Base-by-base conservation (phyloP, 2,888 invertebrate species). In the Ochlodes sylvanus region DNA sequence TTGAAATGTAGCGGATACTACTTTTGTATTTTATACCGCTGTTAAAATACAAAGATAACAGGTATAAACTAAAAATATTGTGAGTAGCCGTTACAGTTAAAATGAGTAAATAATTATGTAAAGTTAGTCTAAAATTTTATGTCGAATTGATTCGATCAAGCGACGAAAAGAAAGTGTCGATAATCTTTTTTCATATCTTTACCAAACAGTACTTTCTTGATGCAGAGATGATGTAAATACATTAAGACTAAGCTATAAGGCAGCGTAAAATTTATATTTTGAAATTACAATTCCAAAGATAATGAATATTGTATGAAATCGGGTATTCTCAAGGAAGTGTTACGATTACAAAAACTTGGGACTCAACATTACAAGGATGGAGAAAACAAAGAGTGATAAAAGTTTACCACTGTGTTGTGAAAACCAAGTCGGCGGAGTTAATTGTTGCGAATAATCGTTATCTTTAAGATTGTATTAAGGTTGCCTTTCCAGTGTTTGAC, bases 321-420 rank as follows among this genome's bases (percentile, higher is more conserved):
- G 12, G 9, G 10, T 3, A 38, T 82, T 87, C 87, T 81, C 87
- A 86, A 73, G 86, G 86, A 88, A 88, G 82, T 77, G 70, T 67
- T 72, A 66, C 54, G 72, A 69, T 63, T 72, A 73, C 71, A 77
- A 76, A 77, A 79, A 75, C 69, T 63, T 70, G 69, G 69, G 71
- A 74, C 56, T 66, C 68, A 75, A 56, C 19, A 76, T 75, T 75
- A 74, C 69, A 73, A 75, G 70, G 77, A 79, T 76, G 76, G 76
- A 73, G 77, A 76, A 76, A 79, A 83, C 81, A 83, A 84, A 79
- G 78, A 78, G 64, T 66, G 70, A 75, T 76, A 70, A 72, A 68
- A 19, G 62, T 63, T 69, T 69, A 69, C 32, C 50, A 52, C 52
- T 21, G 10, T 42, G 15, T 41, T 52, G 41, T 42, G 27, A 63